Conservation (phyloP, 2,113 vertebrate genomes). For the Orycteropus afer region DNA sequence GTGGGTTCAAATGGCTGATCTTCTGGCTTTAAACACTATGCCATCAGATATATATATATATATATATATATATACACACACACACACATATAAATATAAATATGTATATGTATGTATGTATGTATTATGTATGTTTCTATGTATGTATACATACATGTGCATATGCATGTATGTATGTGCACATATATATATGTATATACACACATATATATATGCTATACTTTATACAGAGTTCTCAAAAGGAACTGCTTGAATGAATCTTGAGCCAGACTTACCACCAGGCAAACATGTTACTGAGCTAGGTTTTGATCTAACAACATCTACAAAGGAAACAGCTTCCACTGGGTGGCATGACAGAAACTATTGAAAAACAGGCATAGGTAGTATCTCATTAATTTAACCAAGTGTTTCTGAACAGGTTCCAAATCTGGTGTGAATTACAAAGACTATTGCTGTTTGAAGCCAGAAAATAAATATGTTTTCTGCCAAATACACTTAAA, state of each 20-base stretch:
- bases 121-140: too few species aligned
- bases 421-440: slow-evolving; percentile 75
- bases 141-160: too few species aligned
- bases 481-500: slow-evolving; percentile 76
- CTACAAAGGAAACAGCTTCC: background rate
- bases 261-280: background rate
- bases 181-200: too few species aligned
- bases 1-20: too few species aligned
- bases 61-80: too few species aligned
- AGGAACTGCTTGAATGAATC: background rate
- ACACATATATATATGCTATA: background rate
- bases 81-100: too few species aligned
- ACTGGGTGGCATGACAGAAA: background rate
- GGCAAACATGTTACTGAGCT: background rate
- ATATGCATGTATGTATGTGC: too few species aligned
- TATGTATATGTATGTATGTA: too few species aligned
- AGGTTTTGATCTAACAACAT: slow-evolving; percentile 20
- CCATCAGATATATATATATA: too few species aligned
- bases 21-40: too few species aligned
- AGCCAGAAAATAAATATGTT: slow-evolving; percentile 76
- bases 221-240: background rate
- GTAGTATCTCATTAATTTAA: slow-evolving; percentile 74
- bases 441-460: slow-evolving; percentile 57
- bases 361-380: slow-evolving; percentile 58
- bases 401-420: slow-evolving; percentile 72